A percentile compares a stretch with the other conserved stretches of the same genome.
Conservation (phyloP, 2,113 vertebrate species). For the Neogale vison region DNA sequence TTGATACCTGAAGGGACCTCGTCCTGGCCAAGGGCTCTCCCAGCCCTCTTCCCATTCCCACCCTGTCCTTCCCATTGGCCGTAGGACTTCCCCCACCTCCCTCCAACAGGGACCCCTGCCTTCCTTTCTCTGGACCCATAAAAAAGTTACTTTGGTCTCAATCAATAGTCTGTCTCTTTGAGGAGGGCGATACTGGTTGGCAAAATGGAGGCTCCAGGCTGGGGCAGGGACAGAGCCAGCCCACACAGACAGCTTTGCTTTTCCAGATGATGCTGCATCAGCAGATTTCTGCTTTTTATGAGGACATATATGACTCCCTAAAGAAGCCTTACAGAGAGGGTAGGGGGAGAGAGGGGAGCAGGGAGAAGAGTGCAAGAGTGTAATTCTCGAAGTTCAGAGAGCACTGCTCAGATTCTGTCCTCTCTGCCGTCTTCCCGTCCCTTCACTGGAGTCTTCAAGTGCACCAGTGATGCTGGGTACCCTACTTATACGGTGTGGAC, state of each 20-base stretch:
- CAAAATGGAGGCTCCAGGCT: neutral
- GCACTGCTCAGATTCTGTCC: neutral
- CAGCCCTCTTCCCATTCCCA: neutral
- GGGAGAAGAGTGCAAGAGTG: neutral
- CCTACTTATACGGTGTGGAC: too few relatives aligned
- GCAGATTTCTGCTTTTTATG: constrained; percentile 60
- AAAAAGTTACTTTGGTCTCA: constrained; percentile 72
- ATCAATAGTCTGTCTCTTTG: constrained; percentile 60
- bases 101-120: neutral
- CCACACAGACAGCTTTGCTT: neutral
- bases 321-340: constrained; percentile 34
- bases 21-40: neutral
- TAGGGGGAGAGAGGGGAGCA: neutral
- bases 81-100: neutral
- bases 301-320: constrained; percentile 46
- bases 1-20: neutral
- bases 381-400: neutral
- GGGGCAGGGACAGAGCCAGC: neutral
- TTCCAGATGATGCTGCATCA: neutral
- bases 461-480: neutral
- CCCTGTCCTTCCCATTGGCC: neutral
- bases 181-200: constrained; percentile 1
- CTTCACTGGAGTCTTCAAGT: neutral
- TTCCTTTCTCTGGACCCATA: constrained; percentile 63
- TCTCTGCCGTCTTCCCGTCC: neutral